phyloP scores from a whole-genome alignment of 2,888 invertebrate genomes.

The Theretra japonica region DNA sequence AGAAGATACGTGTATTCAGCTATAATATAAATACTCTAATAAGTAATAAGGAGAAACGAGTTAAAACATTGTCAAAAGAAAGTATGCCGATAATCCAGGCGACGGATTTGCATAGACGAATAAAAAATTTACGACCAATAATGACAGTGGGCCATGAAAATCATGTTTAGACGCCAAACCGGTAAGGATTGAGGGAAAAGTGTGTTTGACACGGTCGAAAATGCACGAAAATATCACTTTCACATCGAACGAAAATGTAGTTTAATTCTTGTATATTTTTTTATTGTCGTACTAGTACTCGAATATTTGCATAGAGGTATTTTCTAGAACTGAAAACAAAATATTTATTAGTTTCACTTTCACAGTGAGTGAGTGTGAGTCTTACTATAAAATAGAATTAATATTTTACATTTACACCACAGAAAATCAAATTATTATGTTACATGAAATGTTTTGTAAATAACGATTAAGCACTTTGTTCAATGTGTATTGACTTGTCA shows the following conservation, averaged over 20 bases:
- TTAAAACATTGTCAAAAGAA: neutral
- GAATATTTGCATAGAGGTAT: neutral
- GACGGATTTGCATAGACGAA: neutral
- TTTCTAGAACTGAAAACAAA: neutral
- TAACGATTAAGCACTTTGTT: too few species aligned
- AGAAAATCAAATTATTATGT: too few species aligned
- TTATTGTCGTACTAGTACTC: neutral
- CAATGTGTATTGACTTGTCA: too few species aligned
- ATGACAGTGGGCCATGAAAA: neutral
- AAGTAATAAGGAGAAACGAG: neutral
- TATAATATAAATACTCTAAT: too few species aligned
- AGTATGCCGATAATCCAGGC: neutral
- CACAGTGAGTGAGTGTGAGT: too few species aligned
- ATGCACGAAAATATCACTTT: neutral
- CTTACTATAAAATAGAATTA: too few species aligned
- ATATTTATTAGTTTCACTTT: too few species aligned
- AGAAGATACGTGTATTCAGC: too few species aligned
- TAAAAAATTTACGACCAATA: neutral
- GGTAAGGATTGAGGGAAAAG: slow-evolving; percentile 5
- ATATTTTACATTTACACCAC: too few species aligned
- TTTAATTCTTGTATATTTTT: neutral
- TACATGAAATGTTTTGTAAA: too few species aligned
- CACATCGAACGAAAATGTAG: neutral
- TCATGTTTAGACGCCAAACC: neutral
- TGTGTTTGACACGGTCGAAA: slow-evolving; percentile 3